Percentiles rank a stretch among this genome's conserved stretches.
Evolutionary conservation across 2,113 vertebrate species (phyloP).

Genomic region (Lepus europaeus): DNA sequence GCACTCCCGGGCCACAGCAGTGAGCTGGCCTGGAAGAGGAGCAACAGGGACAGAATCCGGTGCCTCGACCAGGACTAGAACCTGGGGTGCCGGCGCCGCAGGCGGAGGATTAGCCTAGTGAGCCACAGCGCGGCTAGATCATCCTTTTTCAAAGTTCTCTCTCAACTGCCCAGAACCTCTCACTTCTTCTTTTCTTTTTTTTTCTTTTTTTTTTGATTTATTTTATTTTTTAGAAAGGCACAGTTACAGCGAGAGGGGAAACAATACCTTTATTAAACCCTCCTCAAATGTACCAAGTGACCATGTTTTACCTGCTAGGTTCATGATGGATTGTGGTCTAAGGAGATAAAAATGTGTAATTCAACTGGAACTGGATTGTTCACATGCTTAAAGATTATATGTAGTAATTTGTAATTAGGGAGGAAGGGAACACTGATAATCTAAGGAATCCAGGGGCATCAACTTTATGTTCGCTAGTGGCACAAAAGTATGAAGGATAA

Average conservation of each 20-base stretch:
- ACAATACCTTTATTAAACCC: not conserved
- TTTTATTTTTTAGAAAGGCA: too few relatives aligned
- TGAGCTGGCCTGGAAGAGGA: too few relatives aligned
- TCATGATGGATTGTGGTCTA: not conserved
- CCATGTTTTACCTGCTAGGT: not conserved
- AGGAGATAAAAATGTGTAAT: not conserved
- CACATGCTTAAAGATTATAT: not conserved
- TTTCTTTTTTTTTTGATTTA: too few relatives aligned
- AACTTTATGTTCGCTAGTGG: not conserved
- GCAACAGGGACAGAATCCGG: too few relatives aligned
- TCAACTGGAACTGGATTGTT: not conserved
- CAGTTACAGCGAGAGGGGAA: too few relatives aligned
- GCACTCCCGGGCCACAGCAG: too few relatives aligned
- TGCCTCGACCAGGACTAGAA: too few relatives aligned
- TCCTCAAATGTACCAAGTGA: not conserved
- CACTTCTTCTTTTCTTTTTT: too few relatives aligned
- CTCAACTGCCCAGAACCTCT: not conserved
- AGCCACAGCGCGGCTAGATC: too few relatives aligned
- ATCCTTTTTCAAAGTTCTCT: not conserved
- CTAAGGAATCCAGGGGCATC: not conserved
- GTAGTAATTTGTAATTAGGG: not conserved
- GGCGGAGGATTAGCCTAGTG: too few relatives aligned
- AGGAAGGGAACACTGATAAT: not conserved
- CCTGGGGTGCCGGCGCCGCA: too few relatives aligned
- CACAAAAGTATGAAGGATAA: not conserved